Conservation (phyloP, 2,888 invertebrate species). For the Argyresthia albistria region DNA sequence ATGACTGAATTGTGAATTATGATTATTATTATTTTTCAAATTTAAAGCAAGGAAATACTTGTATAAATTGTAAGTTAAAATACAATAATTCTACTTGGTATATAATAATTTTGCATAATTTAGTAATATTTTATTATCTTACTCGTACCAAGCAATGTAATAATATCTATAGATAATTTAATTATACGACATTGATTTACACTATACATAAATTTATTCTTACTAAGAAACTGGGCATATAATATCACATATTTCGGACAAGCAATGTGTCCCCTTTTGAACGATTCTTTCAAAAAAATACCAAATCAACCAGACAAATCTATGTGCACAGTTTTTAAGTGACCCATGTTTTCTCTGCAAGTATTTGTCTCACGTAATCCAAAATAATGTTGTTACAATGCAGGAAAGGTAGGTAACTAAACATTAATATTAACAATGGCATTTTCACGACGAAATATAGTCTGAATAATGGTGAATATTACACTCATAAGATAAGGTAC, state of each 20-base stretch:
- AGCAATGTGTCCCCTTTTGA: neutral
- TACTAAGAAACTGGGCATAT: constrained; percentile 54
- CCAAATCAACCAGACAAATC: neutral
- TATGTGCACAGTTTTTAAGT: neutral
- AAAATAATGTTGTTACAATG: neutral
- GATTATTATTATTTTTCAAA: too few species aligned
- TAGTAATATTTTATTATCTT: constrained; percentile 20
- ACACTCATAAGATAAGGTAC: too few species aligned
- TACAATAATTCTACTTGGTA: neutral
- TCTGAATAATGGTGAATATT: too few species aligned
- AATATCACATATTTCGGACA: constrained; percentile 64
- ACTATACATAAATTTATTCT: constrained; percentile 27
- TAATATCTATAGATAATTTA: constrained; percentile 21
- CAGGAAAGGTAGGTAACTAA: constrained; percentile 11
- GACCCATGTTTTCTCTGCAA: neutral
- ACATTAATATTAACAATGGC: constrained; percentile 13
- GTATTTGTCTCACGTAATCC: constrained; percentile 12
- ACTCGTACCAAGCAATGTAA: constrained; percentile 45
- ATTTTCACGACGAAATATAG: constrained; percentile 11
- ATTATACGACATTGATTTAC: constrained; percentile 60
- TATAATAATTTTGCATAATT: too few species aligned
- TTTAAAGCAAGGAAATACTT: too few species aligned
- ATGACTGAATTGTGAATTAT: too few species aligned
- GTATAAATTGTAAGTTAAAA: neutral
- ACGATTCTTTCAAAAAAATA: neutral